A percentile compares a stretch with the other conserved stretches of the same genome.
Evolutionary conservation across 2,797 vertebrate genomes (phyloP).

Genomic region (Sarcoramphus papa): DNA sequence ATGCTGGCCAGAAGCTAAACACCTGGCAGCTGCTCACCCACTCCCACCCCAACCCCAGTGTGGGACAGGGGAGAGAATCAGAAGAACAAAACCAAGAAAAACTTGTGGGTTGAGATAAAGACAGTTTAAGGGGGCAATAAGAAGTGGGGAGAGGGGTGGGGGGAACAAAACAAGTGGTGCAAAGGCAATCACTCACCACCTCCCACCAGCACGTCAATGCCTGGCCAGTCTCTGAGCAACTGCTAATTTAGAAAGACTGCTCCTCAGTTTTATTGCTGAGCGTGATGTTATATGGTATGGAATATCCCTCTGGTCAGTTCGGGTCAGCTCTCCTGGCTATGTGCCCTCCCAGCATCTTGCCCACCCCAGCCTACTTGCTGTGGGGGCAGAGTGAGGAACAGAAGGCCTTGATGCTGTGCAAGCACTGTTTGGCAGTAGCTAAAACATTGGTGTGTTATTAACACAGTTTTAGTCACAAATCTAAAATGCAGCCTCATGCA

Average conservation of each 20-base stretch:
- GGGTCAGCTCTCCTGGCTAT: not conserved
- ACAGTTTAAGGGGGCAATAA: not conserved
- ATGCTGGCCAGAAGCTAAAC: not conserved
- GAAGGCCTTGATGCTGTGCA: not conserved
- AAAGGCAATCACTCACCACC: not conserved
- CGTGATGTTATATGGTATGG: fast-evolving
- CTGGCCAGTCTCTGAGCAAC: not conserved
- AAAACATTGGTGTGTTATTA: not conserved
- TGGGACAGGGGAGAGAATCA: not conserved
- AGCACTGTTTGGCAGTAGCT: not conserved
- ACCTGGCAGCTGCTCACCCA: not conserved
- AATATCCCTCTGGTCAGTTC: too few species aligned
- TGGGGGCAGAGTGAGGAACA: not conserved
- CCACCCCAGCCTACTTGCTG: not conserved
- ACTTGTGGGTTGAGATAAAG: not conserved
- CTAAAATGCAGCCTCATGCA: not conserved
- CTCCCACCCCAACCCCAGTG: not conserved
- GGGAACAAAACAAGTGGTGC: not conserved
- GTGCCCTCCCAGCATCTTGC: not conserved
- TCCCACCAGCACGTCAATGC: not conserved
- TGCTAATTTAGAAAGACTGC: not conserved
- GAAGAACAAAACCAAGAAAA: not conserved
- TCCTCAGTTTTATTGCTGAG: not conserved
- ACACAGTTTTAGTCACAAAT: not conserved
- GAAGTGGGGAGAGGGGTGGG: fast-evolving